Percentiles rank a stretch among this genome's conserved stretches.
Conservation (phyloP, 2,113 vertebrate species). For the Tinamus guttatus region DNA sequence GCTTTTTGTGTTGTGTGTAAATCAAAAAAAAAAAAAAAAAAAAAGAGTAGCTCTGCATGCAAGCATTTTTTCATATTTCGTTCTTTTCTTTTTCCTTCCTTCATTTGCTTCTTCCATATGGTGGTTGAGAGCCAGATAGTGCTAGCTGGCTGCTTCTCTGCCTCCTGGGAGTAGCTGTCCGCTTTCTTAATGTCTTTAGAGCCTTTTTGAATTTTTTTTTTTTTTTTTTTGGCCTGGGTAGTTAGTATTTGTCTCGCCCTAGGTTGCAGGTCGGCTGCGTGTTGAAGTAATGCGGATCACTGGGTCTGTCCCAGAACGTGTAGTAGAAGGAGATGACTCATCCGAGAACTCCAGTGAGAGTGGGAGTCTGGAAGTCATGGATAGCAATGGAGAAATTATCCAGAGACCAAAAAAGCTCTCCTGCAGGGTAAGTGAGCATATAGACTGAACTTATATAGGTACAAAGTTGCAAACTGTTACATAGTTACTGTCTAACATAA, state of each 20-base stretch:
- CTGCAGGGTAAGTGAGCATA: constrained; percentile 85
- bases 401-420: constrained; percentile 91
- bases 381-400: constrained; percentile 91
- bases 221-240: neutral
- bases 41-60: neutral
- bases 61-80: neutral
- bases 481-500: neutral
- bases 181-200: neutral
- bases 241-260: neutral
- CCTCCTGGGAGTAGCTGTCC: neutral
- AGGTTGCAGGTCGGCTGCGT: constrained; percentile 95
- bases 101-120: neutral
- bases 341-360: constrained; percentile 98
- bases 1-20: neutral
- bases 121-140: neutral
- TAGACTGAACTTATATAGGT: neutral
- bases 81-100: neutral
- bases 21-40: constrained; percentile 4
- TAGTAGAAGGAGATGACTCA: constrained; percentile 90
- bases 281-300: constrained; percentile 93
- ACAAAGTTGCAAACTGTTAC: neutral
- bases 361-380: constrained; percentile 90
- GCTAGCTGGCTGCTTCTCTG: neutral
- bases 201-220: no score
- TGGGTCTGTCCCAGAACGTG: constrained; percentile 87